These are phyloP conservation scores for Styela plicata DNA, from an alignment of 23 tunicate species.

Conservation along the genomic window DNA sequence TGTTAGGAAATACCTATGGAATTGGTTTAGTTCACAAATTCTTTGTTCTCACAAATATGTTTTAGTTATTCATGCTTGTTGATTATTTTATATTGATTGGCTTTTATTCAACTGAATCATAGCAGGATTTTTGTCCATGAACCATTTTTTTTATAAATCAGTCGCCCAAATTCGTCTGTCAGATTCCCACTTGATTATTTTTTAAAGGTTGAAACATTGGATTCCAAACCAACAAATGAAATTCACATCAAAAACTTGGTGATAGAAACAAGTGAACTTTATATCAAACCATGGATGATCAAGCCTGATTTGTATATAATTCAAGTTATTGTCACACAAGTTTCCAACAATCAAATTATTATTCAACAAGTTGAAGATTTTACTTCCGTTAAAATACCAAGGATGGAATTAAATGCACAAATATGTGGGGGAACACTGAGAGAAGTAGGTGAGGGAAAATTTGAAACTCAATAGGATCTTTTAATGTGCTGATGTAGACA, in stretches of 20 bases:
- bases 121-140: no score
- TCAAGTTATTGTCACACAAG: background rate
- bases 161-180: no score
- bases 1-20: no score
- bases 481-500: no score
- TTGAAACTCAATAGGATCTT: background rate
- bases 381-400: background rate
- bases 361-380: conserved; percentile 12
- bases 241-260: background rate
- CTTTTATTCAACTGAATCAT: no score
- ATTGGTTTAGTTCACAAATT: no score
- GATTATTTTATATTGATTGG: no score
- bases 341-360: background rate
- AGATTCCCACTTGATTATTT: no score
- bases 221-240: background rate
- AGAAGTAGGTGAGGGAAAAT: background rate
- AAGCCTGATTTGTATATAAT: background rate
- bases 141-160: no score
- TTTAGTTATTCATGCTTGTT: no score
- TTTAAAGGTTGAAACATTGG: background rate
- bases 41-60: no score
- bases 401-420: conserved; percentile 1
- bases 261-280: background rate
- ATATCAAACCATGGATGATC: background rate
- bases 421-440: conserved; percentile 12